A percentile compares a stretch with the other conserved stretches of the same genome.
phyloP scores from a whole-genome alignment of 2,797 vertebrate species.

The Fistularia commersonii region DNA sequence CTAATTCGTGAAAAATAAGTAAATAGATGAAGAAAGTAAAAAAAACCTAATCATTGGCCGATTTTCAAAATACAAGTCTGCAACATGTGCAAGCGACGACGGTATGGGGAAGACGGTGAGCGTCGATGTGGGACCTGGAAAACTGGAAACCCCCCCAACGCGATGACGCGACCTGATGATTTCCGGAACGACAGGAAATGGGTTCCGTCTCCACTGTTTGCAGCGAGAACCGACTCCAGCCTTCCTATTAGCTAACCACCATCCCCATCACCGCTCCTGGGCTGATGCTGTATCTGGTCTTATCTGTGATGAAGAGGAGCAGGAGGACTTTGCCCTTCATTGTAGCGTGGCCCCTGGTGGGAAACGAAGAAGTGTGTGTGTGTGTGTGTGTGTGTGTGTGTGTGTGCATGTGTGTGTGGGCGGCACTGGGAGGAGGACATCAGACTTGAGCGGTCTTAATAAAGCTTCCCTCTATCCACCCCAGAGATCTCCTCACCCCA shows the following conservation, averaged over 20 bases:
- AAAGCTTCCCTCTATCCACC: slow-evolving; percentile 68
- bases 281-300: slow-evolving; percentile 58
- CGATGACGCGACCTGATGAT: no score
- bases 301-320: slow-evolving; percentile 46
- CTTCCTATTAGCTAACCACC: slow-evolving; percentile 2
- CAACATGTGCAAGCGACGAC: no score
- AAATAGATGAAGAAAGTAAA: no score
- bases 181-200: no score
- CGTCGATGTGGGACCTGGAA: no score
- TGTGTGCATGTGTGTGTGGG: slow-evolving; percentile 8
- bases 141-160: no score
- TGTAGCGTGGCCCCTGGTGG: slow-evolving; percentile 54
- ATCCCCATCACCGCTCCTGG: slow-evolving; percentile 33
- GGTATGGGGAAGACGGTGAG: no score
- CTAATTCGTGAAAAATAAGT: no score
- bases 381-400: slow-evolving; percentile 20
- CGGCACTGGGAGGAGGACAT: slow-evolving; percentile 27
- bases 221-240: no score
- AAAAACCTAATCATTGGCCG: no score
- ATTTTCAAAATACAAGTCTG: no score
- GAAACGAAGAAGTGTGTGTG: slow-evolving; percentile 50
- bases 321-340: slow-evolving; percentile 59
- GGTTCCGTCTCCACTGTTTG: no score
- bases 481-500: slow-evolving; percentile 75
- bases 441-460: slow-evolving; percentile 69